Conservation (phyloP, 2,888 invertebrate genomes). For the Helicoverpa assulta region DNA sequence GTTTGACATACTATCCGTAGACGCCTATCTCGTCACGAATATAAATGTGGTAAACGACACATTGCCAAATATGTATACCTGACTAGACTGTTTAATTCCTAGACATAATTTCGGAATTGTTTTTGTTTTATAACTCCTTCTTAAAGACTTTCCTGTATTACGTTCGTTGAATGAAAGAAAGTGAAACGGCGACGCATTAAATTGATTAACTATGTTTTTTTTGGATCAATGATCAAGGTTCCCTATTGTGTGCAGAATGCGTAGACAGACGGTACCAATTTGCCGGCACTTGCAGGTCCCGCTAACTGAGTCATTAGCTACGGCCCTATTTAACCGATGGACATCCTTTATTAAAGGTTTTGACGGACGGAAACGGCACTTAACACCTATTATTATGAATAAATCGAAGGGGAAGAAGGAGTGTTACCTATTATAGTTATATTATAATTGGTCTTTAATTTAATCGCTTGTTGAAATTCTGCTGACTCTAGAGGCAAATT, state of each 20-base stretch:
- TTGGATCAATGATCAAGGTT: slow-evolving; percentile 10
- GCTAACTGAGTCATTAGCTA: slow-evolving; percentile 18
- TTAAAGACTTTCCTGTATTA: slow-evolving; percentile 11
- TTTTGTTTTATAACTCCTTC: not conserved
- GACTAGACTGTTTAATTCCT: not conserved
- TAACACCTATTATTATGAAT: not conserved
- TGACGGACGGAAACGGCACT: slow-evolving; percentile 15
- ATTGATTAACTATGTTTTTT: slow-evolving; percentile 44
- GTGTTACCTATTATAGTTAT: too few relatives aligned
- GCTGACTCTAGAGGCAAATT: too few relatives aligned
- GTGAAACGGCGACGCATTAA: slow-evolving; percentile 39
- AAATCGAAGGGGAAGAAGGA: too few relatives aligned
- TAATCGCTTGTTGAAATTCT: too few relatives aligned
- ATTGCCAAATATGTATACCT: not conserved
- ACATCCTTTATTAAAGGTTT: slow-evolving; percentile 24
- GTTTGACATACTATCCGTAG: not conserved
- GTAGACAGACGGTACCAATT: slow-evolving; percentile 25
- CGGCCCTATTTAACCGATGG: slow-evolving; percentile 14
- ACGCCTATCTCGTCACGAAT: not conserved
- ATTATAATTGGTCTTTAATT: too few relatives aligned
- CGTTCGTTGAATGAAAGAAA: slow-evolving; percentile 44
- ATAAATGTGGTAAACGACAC: not conserved
- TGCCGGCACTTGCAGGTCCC: not conserved
- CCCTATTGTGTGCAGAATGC: slow-evolving; percentile 49
- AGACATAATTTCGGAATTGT: not conserved